Percentiles rank a stretch among this genome's conserved stretches.
phyloP scores from a whole-genome alignment of 2,113 vertebrate species.

The Macrotis lagotis region DNA sequence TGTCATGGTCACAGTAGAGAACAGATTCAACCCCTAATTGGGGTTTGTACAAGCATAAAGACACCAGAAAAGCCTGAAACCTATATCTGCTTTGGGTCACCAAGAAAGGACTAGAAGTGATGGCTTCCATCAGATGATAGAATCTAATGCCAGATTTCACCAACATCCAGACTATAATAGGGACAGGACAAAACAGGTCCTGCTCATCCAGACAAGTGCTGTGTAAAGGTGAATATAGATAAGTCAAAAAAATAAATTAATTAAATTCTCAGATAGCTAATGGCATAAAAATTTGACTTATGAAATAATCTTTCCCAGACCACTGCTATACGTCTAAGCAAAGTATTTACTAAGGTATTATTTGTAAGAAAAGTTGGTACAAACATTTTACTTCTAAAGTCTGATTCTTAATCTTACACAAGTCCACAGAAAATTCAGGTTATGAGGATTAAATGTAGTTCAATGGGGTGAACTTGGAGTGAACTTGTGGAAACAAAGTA shows the following conservation, averaged over 20 bases:
- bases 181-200: neutral
- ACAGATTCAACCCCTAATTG: neutral
- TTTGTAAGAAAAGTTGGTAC: too few species aligned
- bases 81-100: neutral
- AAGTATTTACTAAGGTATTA: too few species aligned
- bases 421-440: too few species aligned
- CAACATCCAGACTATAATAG: neutral
- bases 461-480: too few species aligned
- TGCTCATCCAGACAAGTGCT: neutral
- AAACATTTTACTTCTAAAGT: too few species aligned
- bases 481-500: too few species aligned
- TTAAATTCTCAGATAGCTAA: fast-evolving
- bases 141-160: neutral
- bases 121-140: neutral
- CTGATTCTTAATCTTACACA: too few species aligned
- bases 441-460: too few species aligned
- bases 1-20: neutral
- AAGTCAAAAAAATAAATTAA: fast-evolving
- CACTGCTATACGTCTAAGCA: neutral
- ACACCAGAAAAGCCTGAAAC: neutral
- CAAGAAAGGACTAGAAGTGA: neutral
- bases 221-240: neutral
- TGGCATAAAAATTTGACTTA: fast-evolving
- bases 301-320: neutral
- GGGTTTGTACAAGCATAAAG: too few species aligned